Evolutionary conservation across 2,113 vertebrate species (phyloP), one percentile per base, ranked within the genome.

Genomic region (Neogobius melanostomus): DNA sequence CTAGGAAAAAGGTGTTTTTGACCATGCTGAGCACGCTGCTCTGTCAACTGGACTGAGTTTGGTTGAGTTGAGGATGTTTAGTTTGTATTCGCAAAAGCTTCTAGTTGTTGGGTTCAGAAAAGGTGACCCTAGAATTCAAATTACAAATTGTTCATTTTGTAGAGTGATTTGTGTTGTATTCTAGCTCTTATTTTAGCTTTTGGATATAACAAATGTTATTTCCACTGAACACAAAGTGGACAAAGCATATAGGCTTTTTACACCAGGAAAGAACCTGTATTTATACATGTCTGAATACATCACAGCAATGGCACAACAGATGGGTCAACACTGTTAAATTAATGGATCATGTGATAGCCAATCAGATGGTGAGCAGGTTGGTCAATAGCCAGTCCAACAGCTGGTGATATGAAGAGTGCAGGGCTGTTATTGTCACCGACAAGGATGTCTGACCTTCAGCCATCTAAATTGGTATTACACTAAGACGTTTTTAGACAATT

Each of bases 331-430:
- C 11, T 67, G 66, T 76, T 64, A 86, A 83, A 74, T 76, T 76
- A 85, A 83, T 81, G 82, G 65, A 36, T 85, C 80, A 68, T 80
- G 72, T 74, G 74, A 81, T 72, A 49, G 72, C 79, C 80, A 85
- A 77, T 85, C 72, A 77, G 65, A 79, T 11, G 50, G 66, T 72
- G 48, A 71, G 74, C 69, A 42, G 69, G 7, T 21, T 42, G 53
- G 75, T 77, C 71, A 83, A 72, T 61, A 74, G 61, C 76, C 68
- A 72, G 68, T 83, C 70, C 71, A 81, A 78, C 76, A 82, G 76
- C 78, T 79, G 79, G 56, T 15, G 17, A 68, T 28, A 6, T 46
- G 68, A 69, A 70, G 47, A 44, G 1, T 60, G 56, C 57, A 65
- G 0, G 15, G 73, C 14, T 48, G 50, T 75, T 69, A 46, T 71